Evolutionary conservation across 2,888 invertebrate species (phyloP).

Genomic region (Rhagonycha fulva): DNA sequence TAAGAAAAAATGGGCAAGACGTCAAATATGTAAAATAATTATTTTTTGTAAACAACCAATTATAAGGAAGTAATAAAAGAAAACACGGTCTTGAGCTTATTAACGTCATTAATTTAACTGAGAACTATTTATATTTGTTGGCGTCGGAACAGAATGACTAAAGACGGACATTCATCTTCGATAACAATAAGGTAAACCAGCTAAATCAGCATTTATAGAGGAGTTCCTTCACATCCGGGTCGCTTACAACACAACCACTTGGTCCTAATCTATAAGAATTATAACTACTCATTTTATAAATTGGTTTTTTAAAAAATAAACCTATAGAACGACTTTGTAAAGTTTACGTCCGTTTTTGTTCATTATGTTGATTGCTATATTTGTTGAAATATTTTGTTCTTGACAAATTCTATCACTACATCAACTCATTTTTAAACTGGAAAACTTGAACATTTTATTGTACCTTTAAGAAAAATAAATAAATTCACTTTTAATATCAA

Average conservation of each 20-base stretch:
- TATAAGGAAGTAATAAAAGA: slow-evolving; percentile 36
- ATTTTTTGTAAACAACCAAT: slow-evolving; percentile 27
- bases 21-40: slow-evolving; percentile 18
- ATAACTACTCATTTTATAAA: background rate
- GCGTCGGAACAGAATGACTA: slow-evolving; percentile 41
- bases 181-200: slow-evolving; percentile 42
- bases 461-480: background rate
- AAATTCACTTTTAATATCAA: background rate
- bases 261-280: background rate
- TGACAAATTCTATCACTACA: background rate
- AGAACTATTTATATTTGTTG: slow-evolving; percentile 43
- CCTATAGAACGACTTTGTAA: background rate
- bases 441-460: background rate
- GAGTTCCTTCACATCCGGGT: slow-evolving; percentile 14
- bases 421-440: background rate
- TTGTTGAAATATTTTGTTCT: background rate
- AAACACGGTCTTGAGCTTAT: slow-evolving; percentile 33
- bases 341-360: background rate
- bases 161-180: slow-evolving; percentile 41
- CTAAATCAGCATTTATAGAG: slow-evolving; percentile 38
- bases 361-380: background rate
- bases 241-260: slow-evolving; percentile 11
- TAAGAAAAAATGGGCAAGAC: background rate
- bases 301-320: background rate
- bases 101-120: slow-evolving; percentile 38